A percentile compares a stretch with the other conserved stretches of the same genome.
These are phyloP conservation scores for Rhabdomys dilectus DNA, from an alignment of 2,113 vertebrate genomes.

Conservation along the genomic window DNA sequence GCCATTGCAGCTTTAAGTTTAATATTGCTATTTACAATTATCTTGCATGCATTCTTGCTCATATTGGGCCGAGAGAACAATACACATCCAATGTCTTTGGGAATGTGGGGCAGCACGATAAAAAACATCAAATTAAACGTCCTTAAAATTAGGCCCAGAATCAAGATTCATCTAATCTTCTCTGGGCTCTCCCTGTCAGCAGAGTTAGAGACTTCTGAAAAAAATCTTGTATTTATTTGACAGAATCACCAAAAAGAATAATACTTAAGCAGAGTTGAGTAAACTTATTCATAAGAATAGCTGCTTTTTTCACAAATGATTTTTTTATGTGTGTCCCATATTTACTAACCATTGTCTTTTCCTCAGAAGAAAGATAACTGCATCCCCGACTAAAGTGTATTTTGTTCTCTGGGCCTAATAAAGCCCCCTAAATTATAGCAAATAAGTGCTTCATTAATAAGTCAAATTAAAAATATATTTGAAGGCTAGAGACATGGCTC, in stretches of 20 bases:
- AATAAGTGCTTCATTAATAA: not conserved
- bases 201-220: not conserved
- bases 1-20: not conserved
- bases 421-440: not conserved
- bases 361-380: not conserved
- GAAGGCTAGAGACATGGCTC: not conserved
- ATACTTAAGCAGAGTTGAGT: not conserved
- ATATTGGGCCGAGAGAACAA: not conserved
- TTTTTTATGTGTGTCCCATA: not conserved
- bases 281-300: not conserved
- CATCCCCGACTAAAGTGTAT: not conserved
- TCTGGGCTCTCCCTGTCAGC: not conserved
- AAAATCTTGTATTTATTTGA: not conserved
- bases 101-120: not conserved
- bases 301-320: not conserved
- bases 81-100: not conserved
- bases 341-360: not conserved
- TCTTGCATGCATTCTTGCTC: constrained; percentile 21
- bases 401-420: not conserved
- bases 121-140: not conserved
- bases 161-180: not conserved
- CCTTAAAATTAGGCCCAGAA: not conserved
- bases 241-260: not conserved
- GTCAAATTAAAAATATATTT: not conserved
- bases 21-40: not conserved